Base-by-base conservation (phyloP, 2,113 vertebrate genomes). In the Brachypteracias leptosomus region DNA sequence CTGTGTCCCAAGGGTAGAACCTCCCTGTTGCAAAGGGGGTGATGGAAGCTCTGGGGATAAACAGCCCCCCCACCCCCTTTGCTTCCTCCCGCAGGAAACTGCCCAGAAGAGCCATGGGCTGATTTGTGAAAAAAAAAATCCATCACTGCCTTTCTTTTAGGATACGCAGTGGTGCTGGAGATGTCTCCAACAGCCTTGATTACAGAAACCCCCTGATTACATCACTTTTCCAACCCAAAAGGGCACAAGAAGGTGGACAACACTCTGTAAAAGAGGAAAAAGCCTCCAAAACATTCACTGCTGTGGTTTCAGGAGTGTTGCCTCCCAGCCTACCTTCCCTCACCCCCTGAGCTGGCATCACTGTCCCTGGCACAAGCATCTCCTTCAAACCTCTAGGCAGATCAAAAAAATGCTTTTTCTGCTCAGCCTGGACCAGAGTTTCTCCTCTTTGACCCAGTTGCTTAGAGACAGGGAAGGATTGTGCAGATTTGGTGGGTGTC, bases 221-320 rank as follows among this genome's bases (percentile, higher is more conserved):
- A 35, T 7, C 38, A 33, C 13, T 51, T 82, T 67, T 46, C 42
- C 36, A 78, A 25, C 9, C 13, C 35, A n/a, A 63, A 82, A 63
- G 18, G 16, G n/a, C 11, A 9, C 1, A 1, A 83, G 24, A 82
- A 78, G 5, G 7, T 29, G 11, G 29, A 13, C 1, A 74, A 3
- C 1, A 0, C 16, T 52, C 33, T 28, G 9, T 14, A 33, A 33
- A 84, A n/a, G 33, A 63, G 15, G 18, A 72, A 79, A 77, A 85
- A 49, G 2, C 9, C 24, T 59, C 44, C 0, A 0, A 57, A 14
- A 33, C 8, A 9, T 40, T 49, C 2, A 0, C 8, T 78, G 49
- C 21, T 70, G 15, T 52, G 46, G 8, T 82, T 82, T 82, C 61
- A 42, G n/a, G 4, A 62, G 5, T 33, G 38, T 36, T 19, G 4